Evolutionary conservation across 1,140 invertebrate species (phyloP), one percentile per base, ranked within the genome.

Genomic region (Lasioglossum baleicum): DNA sequence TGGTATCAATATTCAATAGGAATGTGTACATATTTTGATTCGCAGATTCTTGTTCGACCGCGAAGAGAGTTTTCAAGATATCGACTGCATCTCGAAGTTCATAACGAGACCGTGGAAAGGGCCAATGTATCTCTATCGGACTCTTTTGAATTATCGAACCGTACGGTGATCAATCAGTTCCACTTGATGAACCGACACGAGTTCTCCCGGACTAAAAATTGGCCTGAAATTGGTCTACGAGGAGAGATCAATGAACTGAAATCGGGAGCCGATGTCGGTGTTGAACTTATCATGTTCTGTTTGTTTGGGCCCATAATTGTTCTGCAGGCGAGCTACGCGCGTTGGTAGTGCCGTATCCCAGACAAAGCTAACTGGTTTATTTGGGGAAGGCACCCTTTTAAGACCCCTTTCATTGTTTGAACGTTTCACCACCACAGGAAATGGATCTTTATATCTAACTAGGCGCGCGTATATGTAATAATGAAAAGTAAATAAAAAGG

Each of bases 311-410:
- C 63, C 69, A 69, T 84, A 84, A 85, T 85, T 84, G 75, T 84
- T 75, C 65, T 20, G 61, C 66, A 56, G 70, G 44, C 71, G 69
- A 77, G 56, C 48, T 82, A 51, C 51, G 77, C 44, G 70, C 35
- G 51, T 53, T 61, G 40, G 20, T 61, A 56, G 78, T 75, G 77
- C 70, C 63, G 73, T 78, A 75, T 80, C 75, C 66, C 81, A 61
- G 68, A 61, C 69, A 83, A 64, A 81, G 73, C 73, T 84, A 87
- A 84, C 85, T 81, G 80, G 85, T 86, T 80, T 84, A 83, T 84
- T 83, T 83, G 74, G 75, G 63, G 74, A 86, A 83, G 65, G 69
- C 82, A 76, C 72, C 77, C 77, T 75, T 80, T 75, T 58, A 67
- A 75, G 71, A 74, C 77, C 77, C 76, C 78, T 71, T 56, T 81